Base-by-base conservation (phyloP, 2,113 vertebrate genomes). In the Emydocephalus ijimae region DNA sequence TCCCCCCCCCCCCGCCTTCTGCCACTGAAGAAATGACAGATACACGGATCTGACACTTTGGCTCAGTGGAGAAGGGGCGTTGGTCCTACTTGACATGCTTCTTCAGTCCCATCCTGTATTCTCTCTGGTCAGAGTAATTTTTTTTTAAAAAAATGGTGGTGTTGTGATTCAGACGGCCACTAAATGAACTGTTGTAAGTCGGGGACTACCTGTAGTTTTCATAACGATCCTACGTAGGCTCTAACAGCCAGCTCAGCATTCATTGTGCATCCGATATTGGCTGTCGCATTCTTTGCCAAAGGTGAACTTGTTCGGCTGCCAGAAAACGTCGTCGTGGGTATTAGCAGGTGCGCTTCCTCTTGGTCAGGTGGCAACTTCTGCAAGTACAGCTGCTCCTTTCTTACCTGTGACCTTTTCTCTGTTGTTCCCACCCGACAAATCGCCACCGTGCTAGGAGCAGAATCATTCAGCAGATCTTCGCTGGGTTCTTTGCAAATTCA, bases 381-480 rank as follows among this genome's bases (percentile, higher is more conserved):
- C 18, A 18, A 39, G 5, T 39, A 8, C 11, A 3, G 11, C 24
- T 50, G 39, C 85, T 50, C 11, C 85, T 87, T 4, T 50, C 85
- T 50, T 50, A 87, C 23, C 24, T 87, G 85, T 50, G 85, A 26
- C 45, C 1, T 87, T 87, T 87, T 48, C 9, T 87, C 45, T 50
- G 23, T 86, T 50, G 1, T 15, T 87, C 23, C 39, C n/a, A 88
- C 54, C 18, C 0, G 14, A 34, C 15, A 20, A 54, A 54, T 18
- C n/a, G 48, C 48, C 48, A 50, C 48, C 8, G 1, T 9, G 48
- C 48, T 50, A 10, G 56, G 86, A 29, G 90, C 95, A 99, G 99
- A 86, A 99, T 99, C 92, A 98, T 99, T 91, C 99, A 99, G 94
- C 99, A 99, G 97, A 98, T 99, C 97, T 98, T 99, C 50, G 98